Evolutionary conservation across 2,888 invertebrate species (phyloP), one percentile per base, ranked within the genome.

Genomic region (Sylvicola cinctus): DNA sequence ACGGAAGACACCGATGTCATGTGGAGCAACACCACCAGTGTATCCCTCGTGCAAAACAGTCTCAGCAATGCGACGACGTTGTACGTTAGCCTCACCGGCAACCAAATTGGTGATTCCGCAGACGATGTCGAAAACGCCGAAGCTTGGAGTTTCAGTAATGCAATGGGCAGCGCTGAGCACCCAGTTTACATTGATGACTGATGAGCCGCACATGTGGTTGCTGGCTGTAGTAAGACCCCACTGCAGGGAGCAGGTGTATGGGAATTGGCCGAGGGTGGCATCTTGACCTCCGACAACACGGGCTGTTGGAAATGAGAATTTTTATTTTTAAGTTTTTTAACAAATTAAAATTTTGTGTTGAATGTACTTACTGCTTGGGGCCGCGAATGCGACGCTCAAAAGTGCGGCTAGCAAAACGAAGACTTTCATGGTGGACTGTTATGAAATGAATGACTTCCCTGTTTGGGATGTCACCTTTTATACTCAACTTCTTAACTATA

Each of bases 101-200:
- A 8, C 10, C n/a, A 28, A 13, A 11, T 13, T 13, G n/a, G n/a
- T 28, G 28, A 28, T 13, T 7, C 28, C 28, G 20, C 20, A 20
- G 8, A 20, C 20, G 20, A 20, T 20, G 20, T 37, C 14, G 12
- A 41, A 29, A 13, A 37, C 34, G 16, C 31, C 34, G 13, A 29
- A 11, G 14, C 10, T 32, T 12, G 40, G 30, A 8, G 33, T 33
- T 5, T 36, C 17, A 26, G 29, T 20, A 10, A 41, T 28, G 33
- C 42, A 42, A 32, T 42, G 42, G 10, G 40, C 42, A 4, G 41
- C 42, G 8, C 40, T 41, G 15, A 42, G 14, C n/a, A 41, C 33
- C 39, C 38, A 20, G 13, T 42, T 37, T 35, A 38, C 36, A 31
- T 39, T 32, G 13, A 38, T 37, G 26, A 42, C 27, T n/a, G 42